Evolutionary conservation across 2,888 invertebrate genomes (phyloP), one percentile per base, ranked within the genome.

Genomic region (Macrophya annulata): DNA sequence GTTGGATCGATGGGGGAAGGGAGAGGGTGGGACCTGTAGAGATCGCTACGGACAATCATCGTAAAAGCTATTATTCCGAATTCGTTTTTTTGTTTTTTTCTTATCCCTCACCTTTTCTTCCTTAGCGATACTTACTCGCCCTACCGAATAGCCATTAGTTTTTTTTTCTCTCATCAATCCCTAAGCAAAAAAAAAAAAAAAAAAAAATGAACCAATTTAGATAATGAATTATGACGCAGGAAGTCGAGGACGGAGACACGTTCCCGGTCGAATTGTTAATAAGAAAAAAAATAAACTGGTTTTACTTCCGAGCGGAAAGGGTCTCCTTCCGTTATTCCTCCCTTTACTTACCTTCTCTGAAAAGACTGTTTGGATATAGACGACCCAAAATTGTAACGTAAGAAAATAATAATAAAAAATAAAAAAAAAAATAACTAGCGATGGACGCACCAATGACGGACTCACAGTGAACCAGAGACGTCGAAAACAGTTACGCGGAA

Each of bases 21-120:
- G n/a, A n/a, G n/a, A n/a, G n/a, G n/a, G n/a, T n/a, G n/a, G n/a
- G 31, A 10, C 31, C 65, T 31, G 31, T 8, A 9, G 72, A 72
- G 45, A 72, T 72, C 72, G 43, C 43, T 25, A 45, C n/a, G 74
- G 45, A 74, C 74, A 74, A 74, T 74, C 74, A 43, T 74, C 74
- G 45, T 74, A 21, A 74, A 74, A 74, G 74, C 74, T 45, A 21
- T 74, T 74, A 25, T 37, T 25, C 45, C 45, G 45, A 74, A 74
- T 74, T 10, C 74, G 31, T 45, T 45, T 45, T 45, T 45, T 21
- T 72, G 21, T 45, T 45, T 45, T 21, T 72, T 4, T 37, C 17
- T 71, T n/a, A n/a, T 45, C 25, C 71, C 37, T 71, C 43, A n/a
- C 74, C 25, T 74, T 74, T 45, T 43, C 21, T 74, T 31, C 21